A percentile compares a stretch with the other conserved stretches of the same genome.
Conservation (phyloP, 37 sponge, comb jelly and placozoan genomes). For the Oscarella lobularis region DNA sequence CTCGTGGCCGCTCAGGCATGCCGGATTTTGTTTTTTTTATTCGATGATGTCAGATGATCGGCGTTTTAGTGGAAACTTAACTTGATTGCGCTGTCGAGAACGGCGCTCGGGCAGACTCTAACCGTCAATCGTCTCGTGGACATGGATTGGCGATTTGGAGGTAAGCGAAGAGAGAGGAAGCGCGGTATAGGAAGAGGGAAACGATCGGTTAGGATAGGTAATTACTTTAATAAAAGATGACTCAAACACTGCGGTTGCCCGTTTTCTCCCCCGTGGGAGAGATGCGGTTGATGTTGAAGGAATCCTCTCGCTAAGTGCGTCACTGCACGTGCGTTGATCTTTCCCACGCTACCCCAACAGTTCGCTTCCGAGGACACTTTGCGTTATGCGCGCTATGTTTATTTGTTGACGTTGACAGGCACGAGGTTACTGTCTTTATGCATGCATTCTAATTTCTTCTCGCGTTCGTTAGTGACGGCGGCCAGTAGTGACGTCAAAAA, state of each 20-base stretch:
- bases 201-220: no score
- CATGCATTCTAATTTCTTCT: no score
- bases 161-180: constrained; percentile 27
- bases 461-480: constrained; percentile 59
- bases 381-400: not conserved
- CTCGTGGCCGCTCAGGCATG: constrained; percentile 34
- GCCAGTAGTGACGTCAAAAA: constrained; percentile 72
- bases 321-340: no score
- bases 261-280: no score
- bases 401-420: not conserved
- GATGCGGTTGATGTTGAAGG: no score
- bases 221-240: no score
- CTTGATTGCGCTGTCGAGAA: constrained; percentile 40
- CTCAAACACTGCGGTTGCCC: no score
- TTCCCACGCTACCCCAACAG: no score
- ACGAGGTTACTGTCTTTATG: not conserved
- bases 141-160: constrained; percentile 97
- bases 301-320: no score
- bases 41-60: not conserved
- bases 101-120: constrained; percentile 68
- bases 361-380: no score
- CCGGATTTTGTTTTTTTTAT: no score
- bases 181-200: no score
- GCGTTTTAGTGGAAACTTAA: constrained; percentile 51
- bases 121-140: constrained; percentile 83